Percentiles rank a stretch among this genome's conserved stretches.
These are phyloP conservation scores for Etheostoma spectabile DNA, from an alignment of 2,113 vertebrate genomes.

Conservation along the genomic window DNA sequence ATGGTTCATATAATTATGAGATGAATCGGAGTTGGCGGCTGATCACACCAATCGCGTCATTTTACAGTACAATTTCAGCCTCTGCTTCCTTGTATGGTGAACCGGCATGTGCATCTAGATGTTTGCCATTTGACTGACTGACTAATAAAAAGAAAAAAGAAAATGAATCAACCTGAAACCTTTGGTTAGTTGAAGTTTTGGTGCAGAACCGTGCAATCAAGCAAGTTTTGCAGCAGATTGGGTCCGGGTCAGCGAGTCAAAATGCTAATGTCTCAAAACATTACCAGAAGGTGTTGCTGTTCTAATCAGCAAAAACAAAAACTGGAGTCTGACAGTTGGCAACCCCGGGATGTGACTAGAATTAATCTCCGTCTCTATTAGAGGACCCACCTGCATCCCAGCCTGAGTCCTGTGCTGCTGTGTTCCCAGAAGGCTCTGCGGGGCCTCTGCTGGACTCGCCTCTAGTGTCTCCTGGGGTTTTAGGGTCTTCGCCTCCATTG, in stretches of 20 bases:
- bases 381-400: conserved; percentile 80
- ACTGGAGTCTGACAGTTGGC: neutral
- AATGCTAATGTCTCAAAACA: conserved; percentile 6
- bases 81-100: neutral
- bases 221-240: neutral
- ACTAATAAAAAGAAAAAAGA: neutral
- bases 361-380: neutral
- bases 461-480: neutral
- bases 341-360: neutral
- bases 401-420: conserved; percentile 51
- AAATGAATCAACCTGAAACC: neutral
- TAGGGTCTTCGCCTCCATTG: neutral
- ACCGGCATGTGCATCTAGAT: neutral
- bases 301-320: conserved; percentile 1
- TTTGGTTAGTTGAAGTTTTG: neutral
- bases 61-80: neutral
- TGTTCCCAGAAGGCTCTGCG: neutral
- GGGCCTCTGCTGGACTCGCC: conserved; percentile 14
- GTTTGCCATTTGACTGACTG: neutral
- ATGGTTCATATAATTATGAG: neutral
- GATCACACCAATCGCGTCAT: neutral
- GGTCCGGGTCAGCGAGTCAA: neutral
- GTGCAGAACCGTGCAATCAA: conserved; percentile 1
- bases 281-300: neutral
- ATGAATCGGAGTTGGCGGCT: conserved; percentile 4